These are phyloP conservation scores for Carassius auratus DNA, from an alignment of 2,113 vertebrate genomes.

Conservation along the genomic window DNA sequence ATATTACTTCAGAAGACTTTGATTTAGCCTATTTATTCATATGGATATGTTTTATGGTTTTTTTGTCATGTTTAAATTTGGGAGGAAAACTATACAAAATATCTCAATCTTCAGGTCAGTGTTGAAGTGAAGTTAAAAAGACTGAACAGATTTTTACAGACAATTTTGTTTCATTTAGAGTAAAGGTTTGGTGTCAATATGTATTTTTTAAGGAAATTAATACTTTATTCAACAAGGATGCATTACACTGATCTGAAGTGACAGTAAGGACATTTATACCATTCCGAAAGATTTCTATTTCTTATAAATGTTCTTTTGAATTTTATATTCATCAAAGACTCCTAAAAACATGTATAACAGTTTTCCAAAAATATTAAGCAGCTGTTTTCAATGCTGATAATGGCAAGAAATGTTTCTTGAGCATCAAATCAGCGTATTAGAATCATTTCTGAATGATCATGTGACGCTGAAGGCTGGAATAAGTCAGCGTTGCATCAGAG, in stretches of 20 bases:
- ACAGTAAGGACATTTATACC: background rate
- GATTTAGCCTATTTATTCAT: background rate
- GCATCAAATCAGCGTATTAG: background rate
- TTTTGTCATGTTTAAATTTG: background rate
- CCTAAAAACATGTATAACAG: background rate
- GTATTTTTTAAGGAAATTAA: background rate
- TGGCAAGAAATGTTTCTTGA: background rate
- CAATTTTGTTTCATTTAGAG: background rate
- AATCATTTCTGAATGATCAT: background rate
- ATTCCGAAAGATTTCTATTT: background rate
- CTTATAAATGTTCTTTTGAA: background rate
- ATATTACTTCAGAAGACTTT: background rate
- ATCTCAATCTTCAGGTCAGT: background rate
- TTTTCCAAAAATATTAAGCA: background rate
- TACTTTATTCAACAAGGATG: background rate
- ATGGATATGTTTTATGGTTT: background rate
- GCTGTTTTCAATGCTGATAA: background rate
- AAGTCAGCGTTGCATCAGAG: background rate
- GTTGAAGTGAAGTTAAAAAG: background rate
- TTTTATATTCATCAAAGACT: background rate
- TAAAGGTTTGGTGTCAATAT: background rate
- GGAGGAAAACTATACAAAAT: background rate
- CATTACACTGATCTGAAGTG: background rate
- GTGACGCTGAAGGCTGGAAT: background rate
- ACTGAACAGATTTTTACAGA: background rate